Percentiles rank a stretch among this genome's conserved stretches.
Conservation (phyloP, 2,797 vertebrate species). For the Anguilla anguilla region DNA sequence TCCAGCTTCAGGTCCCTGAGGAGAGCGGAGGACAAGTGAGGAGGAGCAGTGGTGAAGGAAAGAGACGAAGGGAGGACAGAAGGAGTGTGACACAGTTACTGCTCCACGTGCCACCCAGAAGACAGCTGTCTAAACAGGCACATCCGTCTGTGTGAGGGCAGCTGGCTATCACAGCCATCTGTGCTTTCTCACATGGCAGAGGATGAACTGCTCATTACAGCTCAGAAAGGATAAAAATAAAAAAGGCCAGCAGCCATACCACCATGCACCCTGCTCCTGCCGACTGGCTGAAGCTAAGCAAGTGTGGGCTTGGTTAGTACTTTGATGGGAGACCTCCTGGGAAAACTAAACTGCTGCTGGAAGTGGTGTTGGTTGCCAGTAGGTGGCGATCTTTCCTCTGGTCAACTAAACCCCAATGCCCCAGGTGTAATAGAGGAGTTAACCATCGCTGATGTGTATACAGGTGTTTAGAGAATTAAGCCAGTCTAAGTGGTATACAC, state of each 20-base stretch:
- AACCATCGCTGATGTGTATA: background rate
- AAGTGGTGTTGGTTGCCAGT: too few relatives aligned
- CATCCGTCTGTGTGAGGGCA: background rate
- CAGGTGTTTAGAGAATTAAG: background rate
- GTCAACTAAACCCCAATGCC: too few relatives aligned
- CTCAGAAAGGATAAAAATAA: background rate
- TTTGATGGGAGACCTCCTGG: too few relatives aligned
- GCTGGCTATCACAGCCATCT: background rate
- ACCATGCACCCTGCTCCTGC: background rate
- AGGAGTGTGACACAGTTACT: background rate
- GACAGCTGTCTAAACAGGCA: background rate
- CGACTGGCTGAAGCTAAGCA: too few relatives aligned
- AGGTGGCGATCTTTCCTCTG: background rate
- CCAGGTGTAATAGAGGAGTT: background rate
- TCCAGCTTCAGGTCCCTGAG: constrained; percentile 95
- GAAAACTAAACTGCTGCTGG: too few relatives aligned
- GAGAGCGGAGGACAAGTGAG: constrained; percentile 19
- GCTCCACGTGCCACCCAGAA: background rate
- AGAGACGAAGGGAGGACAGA: background rate
- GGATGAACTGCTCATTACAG: background rate
- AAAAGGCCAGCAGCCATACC: too few relatives aligned
- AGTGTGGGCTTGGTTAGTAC: too few relatives aligned
- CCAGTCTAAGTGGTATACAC: background rate
- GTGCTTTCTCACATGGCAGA: background rate
- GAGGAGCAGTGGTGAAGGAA: background rate